Conservation (phyloP, 2,113 vertebrate genomes). For the Onychostoma macrolepis region DNA sequence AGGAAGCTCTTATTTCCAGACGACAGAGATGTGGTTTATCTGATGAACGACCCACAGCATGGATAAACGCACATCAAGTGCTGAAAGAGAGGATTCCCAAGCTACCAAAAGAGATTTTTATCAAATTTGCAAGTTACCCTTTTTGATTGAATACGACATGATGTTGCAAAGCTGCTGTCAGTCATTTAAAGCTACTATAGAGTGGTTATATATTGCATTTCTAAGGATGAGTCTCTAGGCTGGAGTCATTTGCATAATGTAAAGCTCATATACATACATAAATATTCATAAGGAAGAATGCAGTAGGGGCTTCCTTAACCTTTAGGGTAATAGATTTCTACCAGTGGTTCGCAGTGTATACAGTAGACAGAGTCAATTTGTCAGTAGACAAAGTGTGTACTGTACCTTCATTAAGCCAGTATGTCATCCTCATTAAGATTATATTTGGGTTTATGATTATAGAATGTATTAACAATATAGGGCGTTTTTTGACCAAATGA, state of each 20-base stretch:
- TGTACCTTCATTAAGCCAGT: neutral
- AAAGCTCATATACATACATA: slow-evolving; percentile 33
- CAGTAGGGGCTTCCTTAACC: neutral
- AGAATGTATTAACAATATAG: neutral
- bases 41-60: slow-evolving; percentile 37
- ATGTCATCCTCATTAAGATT: slow-evolving; percentile 12
- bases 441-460: neutral
- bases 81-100: neutral
- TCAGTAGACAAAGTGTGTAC: neutral
- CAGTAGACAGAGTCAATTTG: no score
- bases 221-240: neutral
- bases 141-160: neutral
- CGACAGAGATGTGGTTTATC: slow-evolving; percentile 43
- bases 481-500: neutral
- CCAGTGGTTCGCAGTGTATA: neutral
- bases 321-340: slow-evolving; percentile 1
- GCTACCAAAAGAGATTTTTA: neutral
- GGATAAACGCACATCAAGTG: neutral
- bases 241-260: slow-evolving; percentile 15
- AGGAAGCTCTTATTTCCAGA: slow-evolving; percentile 38
- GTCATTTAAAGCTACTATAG: neutral
- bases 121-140: neutral
- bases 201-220: neutral
- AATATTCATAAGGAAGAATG: slow-evolving; percentile 30
- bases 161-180: slow-evolving; percentile 14